phyloP scores from a whole-genome alignment of 2,797 vertebrate species.

The Megaceryle alcyon region DNA sequence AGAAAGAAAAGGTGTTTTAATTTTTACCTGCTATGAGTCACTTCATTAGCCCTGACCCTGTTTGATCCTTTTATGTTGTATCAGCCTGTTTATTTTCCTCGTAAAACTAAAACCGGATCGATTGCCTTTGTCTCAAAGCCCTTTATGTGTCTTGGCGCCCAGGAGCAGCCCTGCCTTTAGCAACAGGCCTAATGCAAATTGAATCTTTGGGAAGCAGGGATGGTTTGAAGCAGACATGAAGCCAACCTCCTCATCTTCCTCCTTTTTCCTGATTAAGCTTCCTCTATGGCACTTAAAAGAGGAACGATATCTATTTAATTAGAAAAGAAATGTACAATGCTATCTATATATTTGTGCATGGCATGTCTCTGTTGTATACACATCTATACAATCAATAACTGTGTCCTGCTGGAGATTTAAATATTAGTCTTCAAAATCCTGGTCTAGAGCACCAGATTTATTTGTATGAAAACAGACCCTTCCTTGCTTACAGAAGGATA shows the following conservation, averaged over 20 bases:
- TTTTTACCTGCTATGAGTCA: slow-evolving; percentile 38
- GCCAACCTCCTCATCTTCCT: neutral
- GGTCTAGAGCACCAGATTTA: slow-evolving; percentile 36
- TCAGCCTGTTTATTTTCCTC: slow-evolving; percentile 70
- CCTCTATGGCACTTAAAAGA: neutral
- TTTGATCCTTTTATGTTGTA: slow-evolving; percentile 58
- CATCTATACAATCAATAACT: neutral
- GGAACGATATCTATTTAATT: neutral
- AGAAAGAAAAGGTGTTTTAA: neutral
- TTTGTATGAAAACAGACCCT: slow-evolving; percentile 30
- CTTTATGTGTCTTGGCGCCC: slow-evolving; percentile 49
- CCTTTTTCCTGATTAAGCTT: neutral
- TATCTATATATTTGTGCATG: neutral
- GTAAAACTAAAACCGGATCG: slow-evolving; percentile 67
- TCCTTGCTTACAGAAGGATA: slow-evolving; percentile 48
- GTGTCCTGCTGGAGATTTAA: slow-evolving; percentile 42
- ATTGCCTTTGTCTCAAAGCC: slow-evolving; percentile 55
- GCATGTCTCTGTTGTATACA: neutral
- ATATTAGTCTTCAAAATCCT: slow-evolving; percentile 49
- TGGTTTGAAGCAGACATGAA: neutral
- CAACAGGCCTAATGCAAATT: neutral
- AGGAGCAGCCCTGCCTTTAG: neutral
- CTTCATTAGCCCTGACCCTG: slow-evolving; percentile 66
- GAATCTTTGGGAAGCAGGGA: slow-evolving; percentile 1
- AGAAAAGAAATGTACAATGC: neutral